Conservation (phyloP, 2,113 vertebrate genomes). For the Gobiocypris rarus region DNA sequence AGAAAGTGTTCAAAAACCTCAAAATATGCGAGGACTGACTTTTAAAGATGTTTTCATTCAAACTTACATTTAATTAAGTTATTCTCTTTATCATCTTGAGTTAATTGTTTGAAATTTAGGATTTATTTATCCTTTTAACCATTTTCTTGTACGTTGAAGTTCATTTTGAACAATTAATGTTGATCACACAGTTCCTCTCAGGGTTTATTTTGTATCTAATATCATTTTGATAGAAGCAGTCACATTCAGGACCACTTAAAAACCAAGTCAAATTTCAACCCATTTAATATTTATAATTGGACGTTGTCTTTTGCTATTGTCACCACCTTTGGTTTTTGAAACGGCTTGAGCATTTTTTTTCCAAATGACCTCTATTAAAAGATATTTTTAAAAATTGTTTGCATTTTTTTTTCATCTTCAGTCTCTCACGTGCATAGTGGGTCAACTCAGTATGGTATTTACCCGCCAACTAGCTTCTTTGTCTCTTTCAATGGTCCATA, state of each 20-base stretch:
- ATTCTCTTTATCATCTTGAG: conserved; percentile 26
- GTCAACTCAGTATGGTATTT: neutral
- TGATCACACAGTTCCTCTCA: conserved; percentile 57
- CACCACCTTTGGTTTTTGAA: conserved; percentile 46
- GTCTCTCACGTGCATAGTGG: neutral
- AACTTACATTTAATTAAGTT: conserved; percentile 43
- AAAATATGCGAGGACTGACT: conserved; percentile 28
- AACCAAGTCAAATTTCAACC: conserved; percentile 25
- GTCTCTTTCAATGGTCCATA: neutral
- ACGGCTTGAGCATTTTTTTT: conserved; percentile 39
- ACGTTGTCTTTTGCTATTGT: conserved; percentile 53
- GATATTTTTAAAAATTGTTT: conserved; percentile 62
- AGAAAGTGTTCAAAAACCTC: conserved; percentile 18
- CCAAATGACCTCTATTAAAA: conserved; percentile 60
- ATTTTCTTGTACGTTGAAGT: conserved; percentile 23
- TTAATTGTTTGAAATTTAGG: conserved; percentile 31
- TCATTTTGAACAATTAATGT: conserved; percentile 52
- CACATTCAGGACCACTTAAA: conserved; percentile 35
- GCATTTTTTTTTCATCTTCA: conserved; percentile 6
- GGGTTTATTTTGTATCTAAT: conserved; percentile 61
- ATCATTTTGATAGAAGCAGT: conserved; percentile 49
- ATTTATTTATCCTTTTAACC: conserved; percentile 37
- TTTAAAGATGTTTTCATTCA: conserved; percentile 14
- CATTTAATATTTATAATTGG: conserved; percentile 46
- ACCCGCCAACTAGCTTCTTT: neutral